Evolutionary conservation across 2,797 vertebrate species (phyloP), one percentile per base, ranked within the genome.

Genomic region (Echeneis naucrates): DNA sequence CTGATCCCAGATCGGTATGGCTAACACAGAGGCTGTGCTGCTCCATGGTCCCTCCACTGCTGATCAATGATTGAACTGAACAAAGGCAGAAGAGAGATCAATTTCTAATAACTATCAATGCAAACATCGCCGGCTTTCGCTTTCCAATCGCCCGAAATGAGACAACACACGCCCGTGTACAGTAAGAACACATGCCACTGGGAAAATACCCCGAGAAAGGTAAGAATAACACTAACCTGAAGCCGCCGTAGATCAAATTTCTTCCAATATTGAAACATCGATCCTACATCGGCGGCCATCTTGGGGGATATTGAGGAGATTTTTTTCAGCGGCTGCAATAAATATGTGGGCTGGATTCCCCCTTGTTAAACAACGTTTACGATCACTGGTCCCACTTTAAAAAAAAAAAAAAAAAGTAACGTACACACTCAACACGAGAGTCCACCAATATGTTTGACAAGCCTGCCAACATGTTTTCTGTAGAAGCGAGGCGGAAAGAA

Each of bases 261-360:
- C 96, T 96, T 96, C 97, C 97, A 96, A 96, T 96, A 96, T 95
- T 96, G 95, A 95, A 96, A 94, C 96, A 96, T 96, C 95, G 97
- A 97, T 96, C 97, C 97, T 96, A 96, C 97, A 92, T 97, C 96
- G 96, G 97, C 96, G 95, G 97, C 97, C 97, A 98, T 98, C 97
- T 98, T 98, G 96, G 95, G 97, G 96, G 96, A 96, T 94, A 95
- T 95, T 94, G 95, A 95, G 90, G 95, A 93, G 94, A 90, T 92
- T 93, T 95, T 94, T 95, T 94, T 94, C 94, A 92, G 93, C 92
- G 95, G 96, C 95, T 95, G 95, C 94, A 94, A 95, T 95, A 96
- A 95, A 95, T 95, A 95, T 93, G 94, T 94, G 95, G 95, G 95
- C 95, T 95, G 96, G 95, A 96, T 95, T 95, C 94, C 94, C 89